Base-by-base conservation (phyloP, 2,888 invertebrate species). In the Phymatocera aterrima region DNA sequence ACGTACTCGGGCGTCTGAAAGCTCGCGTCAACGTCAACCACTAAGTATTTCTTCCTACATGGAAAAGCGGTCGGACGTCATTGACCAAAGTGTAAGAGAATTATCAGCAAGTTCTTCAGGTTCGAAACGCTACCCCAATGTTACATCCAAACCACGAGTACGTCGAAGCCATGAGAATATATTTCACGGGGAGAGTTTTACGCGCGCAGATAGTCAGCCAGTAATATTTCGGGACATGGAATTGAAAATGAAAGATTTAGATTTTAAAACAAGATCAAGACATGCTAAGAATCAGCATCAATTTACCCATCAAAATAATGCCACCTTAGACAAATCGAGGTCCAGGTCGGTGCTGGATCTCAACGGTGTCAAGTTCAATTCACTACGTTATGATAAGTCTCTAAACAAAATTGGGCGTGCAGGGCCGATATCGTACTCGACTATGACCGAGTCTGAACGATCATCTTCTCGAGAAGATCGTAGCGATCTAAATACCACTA, bases 21-120 rank as follows among this genome's bases (percentile, higher is more conserved):
- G 28, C 15, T 72, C 72, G 48, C 34, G n/a, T n/a, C n/a, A 31
- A 18, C 48, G 51, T 51, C 72, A 72, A 34, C 72, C 51, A 12
- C 34, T 72, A 34, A 72, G 72, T 51, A 34, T 72, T 48, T n/a
- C n/a, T n/a, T 72, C 72, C 48, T 72, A 72, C 72, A 51, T 51
- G 57, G 60, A n/a, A 28, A 75, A 57, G 40, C 43, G 57, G 21
- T 51, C 72, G 40, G 57, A 75, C 75, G 24, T 54, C 75, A 37
- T 40, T 40, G 75, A 43, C 4, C 34, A 75, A 75, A 75, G 75
- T 48, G 75, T 75, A 75, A 75, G 75, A 60, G 57, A 51, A 72
- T 72, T 57, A 75, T 57, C 75, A 75, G 57, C 75, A 75, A 75
- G 75, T 75, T 57, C 57, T 75, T 75, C 75, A 37, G 75, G 57